phyloP scores from a whole-genome alignment of 2,888 invertebrate genomes.

The Amiota mariae region DNA sequence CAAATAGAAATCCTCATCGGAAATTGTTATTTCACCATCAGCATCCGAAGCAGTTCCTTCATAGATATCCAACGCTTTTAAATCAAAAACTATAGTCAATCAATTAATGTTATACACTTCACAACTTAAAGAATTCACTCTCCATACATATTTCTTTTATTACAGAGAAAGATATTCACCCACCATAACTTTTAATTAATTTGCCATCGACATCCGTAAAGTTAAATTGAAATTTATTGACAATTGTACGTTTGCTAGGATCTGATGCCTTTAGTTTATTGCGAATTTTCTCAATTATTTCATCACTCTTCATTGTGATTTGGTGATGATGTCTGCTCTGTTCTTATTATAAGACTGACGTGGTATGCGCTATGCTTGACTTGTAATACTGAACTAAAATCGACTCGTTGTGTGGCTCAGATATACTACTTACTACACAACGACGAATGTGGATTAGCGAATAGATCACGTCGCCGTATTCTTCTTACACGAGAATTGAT shows the following conservation, averaged over 20 bases:
- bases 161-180: constrained; percentile 37
- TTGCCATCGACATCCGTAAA: constrained; percentile 70
- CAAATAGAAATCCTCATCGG: constrained; percentile 70
- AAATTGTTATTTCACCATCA: constrained; percentile 67
- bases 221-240: constrained; percentile 70
- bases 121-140: neutral
- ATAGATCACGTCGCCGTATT: constrained; percentile 44
- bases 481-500: constrained; percentile 52
- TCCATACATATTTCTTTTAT: neutral
- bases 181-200: constrained; percentile 69
- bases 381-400: neutral
- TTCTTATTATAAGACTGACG: no score
- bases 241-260: constrained; percentile 66
- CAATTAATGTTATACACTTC: constrained; percentile 42
- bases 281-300: constrained; percentile 71
- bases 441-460: constrained; percentile 44
- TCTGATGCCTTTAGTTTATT: constrained; percentile 68
- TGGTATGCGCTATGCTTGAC: neutral
- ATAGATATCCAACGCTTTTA: constrained; percentile 71
- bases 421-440: constrained; percentile 46
- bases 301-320: constrained; percentile 68
- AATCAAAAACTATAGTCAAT: constrained; percentile 69
- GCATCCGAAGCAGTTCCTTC: constrained; percentile 61
- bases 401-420: constrained; percentile 22
- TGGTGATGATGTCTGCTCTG: neutral